phyloP scores from a whole-genome alignment of 2,888 invertebrate genomes.

The Crematogaster levior region DNA sequence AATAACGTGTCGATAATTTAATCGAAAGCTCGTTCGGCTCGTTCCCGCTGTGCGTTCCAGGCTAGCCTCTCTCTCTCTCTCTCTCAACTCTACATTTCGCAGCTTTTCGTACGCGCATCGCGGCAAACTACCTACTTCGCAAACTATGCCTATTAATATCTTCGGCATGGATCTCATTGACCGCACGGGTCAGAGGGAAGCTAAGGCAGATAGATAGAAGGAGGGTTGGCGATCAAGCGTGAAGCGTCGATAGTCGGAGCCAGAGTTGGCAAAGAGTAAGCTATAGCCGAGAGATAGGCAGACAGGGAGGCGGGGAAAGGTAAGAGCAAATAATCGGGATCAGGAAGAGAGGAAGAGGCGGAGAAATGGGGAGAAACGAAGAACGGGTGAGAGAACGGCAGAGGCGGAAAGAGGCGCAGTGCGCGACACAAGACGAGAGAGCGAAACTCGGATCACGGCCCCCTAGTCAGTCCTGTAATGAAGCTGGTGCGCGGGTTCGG shows the following conservation, averaged over 20 bases:
- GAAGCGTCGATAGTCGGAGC: conserved; percentile 78
- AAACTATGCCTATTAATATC: conserved; percentile 78
- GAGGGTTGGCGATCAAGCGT: conserved; percentile 80
- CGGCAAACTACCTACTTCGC: conserved; percentile 58
- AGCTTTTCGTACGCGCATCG: conserved; percentile 17
- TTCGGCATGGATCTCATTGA: conserved; percentile 71
- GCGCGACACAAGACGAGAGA: conserved; percentile 36
- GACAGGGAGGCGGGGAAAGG: conserved; percentile 11
- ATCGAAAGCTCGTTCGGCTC: conserved; percentile 44
- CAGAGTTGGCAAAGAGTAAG: conserved; percentile 59
- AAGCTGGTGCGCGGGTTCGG: conserved; percentile 64
- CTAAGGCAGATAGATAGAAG: conserved; percentile 52
- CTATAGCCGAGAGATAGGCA: conserved; percentile 48
- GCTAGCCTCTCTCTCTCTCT: not conserved
- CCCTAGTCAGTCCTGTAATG: conserved; percentile 69
- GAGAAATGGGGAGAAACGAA: conserved; percentile 1
- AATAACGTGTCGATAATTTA: conserved; percentile 55
- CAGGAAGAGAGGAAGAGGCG: conserved; percentile 22
- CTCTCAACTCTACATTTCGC: not conserved
- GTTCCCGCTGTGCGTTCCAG: conserved; percentile 25
- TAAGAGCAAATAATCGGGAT: conserved; percentile 32
- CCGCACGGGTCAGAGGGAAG: conserved; percentile 68
- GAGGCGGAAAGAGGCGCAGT: not conserved
- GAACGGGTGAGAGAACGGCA: not conserved
- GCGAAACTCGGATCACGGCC: conserved; percentile 64